Percentiles rank a stretch among this genome's conserved stretches.
Conservation (phyloP, 2,797 vertebrate genomes). For the Tapera naevia region DNA sequence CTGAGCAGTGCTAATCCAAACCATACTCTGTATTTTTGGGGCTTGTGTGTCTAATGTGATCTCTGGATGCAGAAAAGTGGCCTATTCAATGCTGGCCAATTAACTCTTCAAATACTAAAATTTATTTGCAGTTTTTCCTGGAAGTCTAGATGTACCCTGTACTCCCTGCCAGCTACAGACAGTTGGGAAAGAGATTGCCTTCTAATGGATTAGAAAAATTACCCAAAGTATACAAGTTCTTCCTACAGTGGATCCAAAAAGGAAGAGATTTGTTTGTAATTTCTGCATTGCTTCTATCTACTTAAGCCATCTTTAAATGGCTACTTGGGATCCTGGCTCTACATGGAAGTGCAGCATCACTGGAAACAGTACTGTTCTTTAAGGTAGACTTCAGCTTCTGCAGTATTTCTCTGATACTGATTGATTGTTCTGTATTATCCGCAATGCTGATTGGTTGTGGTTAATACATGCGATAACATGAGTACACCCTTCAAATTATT, state of each 20-base stretch:
- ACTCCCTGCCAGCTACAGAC: not conserved
- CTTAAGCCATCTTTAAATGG: not conserved
- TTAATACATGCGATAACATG: not conserved
- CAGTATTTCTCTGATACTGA: not conserved
- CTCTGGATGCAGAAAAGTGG: constrained; percentile 67
- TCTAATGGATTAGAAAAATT: not conserved
- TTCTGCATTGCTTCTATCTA: not conserved
- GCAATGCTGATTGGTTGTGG: not conserved
- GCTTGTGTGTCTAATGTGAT: constrained; percentile 76
- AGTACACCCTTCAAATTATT: not conserved
- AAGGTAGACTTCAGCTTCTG: not conserved
- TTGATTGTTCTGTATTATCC: not conserved
- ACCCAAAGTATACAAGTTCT: not conserved
- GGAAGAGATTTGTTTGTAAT: not conserved
- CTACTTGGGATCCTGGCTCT: not conserved
- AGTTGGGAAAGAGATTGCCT: not conserved
- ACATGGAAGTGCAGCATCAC: not conserved
- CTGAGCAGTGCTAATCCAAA: constrained; percentile 82
- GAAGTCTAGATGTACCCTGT: not conserved
- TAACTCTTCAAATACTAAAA: constrained; percentile 74
- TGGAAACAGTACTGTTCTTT: not conserved
- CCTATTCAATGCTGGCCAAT: constrained; percentile 60
- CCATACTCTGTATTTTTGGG: constrained; percentile 79
- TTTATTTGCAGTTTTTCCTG: not conserved
- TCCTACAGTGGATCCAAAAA: not conserved